Base-by-base conservation (phyloP, 2,888 invertebrate species). In the Lamellibrachia satsuma region DNA sequence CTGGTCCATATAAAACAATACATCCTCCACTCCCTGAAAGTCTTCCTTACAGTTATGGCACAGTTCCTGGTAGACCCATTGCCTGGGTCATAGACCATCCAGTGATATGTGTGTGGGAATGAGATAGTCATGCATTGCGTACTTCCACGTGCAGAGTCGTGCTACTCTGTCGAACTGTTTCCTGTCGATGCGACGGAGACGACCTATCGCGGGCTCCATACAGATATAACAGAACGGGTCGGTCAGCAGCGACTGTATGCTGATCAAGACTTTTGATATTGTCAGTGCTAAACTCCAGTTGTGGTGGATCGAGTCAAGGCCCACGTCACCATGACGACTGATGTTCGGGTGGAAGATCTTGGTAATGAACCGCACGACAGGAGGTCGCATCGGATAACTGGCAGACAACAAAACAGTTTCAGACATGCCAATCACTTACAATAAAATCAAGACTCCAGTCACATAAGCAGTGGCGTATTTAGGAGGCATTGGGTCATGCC, bases 241-340 rank as follows among this genome's bases (percentile, higher is more conserved):
- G 2, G 96, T 96, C 51, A 96, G 94, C 93, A 96, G 94, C 0
- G 96, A 96, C 95, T 96, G 96, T 52, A 96, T 96, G 93, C 96
- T 96, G 55, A 96, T 96, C n/a, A 96, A 94, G 52, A 97, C 96
- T 95, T 97, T 99, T 94, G 98, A 98, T 95, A 99, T 98, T 90
- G 99, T 99, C 94, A 99, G 97, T 0, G 98, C 99, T 93, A 99
- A 97, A n/a, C 98, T 98, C 99, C 99, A 99, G 97, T 99, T 99
- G 97, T 98, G 98, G 95, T 98, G 98, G 95, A 99, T 98, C 11
- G 98, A 98, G 97, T 99, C 99, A 94, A 99, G 98, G 93, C 99
- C 99, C 92, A 99, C 98, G 97, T 99, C 99, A 3, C 99, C 99
- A 96, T 99, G 99, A 0, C 99, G 97, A 3, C 98, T 98, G 93